Conservation (phyloP, 2,113 vertebrate genomes). For the Gymnarchus niloticus region DNA sequence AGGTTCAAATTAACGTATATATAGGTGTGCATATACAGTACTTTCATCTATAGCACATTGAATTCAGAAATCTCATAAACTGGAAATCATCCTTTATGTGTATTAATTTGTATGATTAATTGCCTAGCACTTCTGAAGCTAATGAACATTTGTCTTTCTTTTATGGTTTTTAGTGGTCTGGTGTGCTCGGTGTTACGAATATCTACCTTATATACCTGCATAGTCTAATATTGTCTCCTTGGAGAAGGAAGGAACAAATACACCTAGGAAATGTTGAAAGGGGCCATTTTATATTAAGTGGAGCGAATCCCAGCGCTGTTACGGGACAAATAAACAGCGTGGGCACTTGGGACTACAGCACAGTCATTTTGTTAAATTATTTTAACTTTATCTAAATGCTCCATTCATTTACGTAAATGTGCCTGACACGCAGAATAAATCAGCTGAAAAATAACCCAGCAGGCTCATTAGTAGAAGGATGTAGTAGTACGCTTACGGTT, state of each 20-base stretch:
- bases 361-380: conserved; percentile 53
- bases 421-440: conserved; percentile 54
- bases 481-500: conserved; percentile 28
- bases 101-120: conserved; percentile 57
- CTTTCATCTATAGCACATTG: conserved; percentile 60
- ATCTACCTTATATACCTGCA: conserved; percentile 45
- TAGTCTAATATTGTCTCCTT: conserved; percentile 58
- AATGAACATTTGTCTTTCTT: conserved; percentile 63
- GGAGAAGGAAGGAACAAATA: conserved; percentile 42
- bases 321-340: conserved; percentile 40
- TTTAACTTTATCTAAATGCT: conserved; percentile 60
- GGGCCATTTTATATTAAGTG: conserved; percentile 50
- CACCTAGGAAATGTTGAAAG: conserved; percentile 46
- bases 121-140: conserved; percentile 50
- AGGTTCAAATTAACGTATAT: not conserved
- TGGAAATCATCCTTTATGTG: conserved; percentile 54
- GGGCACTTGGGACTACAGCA: conserved; percentile 41
- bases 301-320: conserved; percentile 48
- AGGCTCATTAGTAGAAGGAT: conserved; percentile 52
- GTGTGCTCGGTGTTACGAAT: conserved; percentile 53
- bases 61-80: conserved; percentile 53
- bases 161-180: conserved; percentile 56
- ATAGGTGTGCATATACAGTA: conserved; percentile 41
- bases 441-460: conserved; percentile 51
- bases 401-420: conserved; percentile 51